Conservation (phyloP, 2,797 vertebrate genomes). For the Carcharodon carcharias region DNA sequence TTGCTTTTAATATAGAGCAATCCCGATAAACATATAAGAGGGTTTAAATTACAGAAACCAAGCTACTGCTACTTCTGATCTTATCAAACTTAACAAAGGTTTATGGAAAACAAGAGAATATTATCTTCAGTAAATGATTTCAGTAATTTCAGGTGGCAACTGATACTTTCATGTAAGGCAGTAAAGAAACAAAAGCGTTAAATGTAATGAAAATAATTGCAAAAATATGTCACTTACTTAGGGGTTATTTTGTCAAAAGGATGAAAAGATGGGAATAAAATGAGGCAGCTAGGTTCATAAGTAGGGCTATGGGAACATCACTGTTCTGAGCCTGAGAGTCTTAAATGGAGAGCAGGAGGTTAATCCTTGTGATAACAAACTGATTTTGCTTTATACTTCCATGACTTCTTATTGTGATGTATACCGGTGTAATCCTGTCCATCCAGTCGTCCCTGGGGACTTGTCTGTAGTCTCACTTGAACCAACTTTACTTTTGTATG, state of each 20-base stretch:
- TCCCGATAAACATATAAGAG: not conserved
- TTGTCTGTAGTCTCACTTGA: slow-evolving; percentile 15
- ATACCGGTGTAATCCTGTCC: slow-evolving; percentile 30
- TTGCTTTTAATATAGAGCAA: not conserved
- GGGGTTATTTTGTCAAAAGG: not conserved
- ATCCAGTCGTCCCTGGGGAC: slow-evolving; percentile 7
- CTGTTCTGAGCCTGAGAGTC: not conserved
- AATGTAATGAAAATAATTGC: not conserved
- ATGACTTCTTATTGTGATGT: slow-evolving; percentile 4
- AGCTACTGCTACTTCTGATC: not conserved
- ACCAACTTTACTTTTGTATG: slow-evolving; percentile 23
- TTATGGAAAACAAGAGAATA: slow-evolving; percentile 10
- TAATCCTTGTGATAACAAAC: slow-evolving; percentile 38
- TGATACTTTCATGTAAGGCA: not conserved
- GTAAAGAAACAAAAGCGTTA: not conserved
- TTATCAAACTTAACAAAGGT: not conserved
- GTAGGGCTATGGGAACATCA: not conserved
- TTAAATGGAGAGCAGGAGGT: not conserved
- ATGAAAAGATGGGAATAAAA: not conserved
- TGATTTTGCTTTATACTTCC: slow-evolving; percentile 6
- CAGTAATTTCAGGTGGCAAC: not conserved
- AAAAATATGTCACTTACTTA: not conserved
- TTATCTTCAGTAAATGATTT: not conserved
- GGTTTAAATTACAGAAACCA: not conserved
- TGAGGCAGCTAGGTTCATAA: not conserved